Base-by-base conservation (phyloP, 2,113 vertebrate genomes). In the Poecilia latipinna region DNA sequence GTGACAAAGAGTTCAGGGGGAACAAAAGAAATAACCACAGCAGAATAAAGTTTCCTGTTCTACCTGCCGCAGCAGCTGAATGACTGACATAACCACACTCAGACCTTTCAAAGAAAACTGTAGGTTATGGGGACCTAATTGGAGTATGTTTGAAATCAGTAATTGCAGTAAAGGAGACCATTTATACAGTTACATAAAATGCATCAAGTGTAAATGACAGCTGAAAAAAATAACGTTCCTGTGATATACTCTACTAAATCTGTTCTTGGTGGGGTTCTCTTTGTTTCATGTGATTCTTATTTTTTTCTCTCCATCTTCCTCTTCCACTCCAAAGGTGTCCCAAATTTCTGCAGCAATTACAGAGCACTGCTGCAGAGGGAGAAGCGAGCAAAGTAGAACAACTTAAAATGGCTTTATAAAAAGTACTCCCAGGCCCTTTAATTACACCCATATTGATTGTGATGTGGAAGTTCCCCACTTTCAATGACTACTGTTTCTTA, bases 361-460 rank as follows among this genome's bases (percentile, higher is more conserved):
- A 84, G 76, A 75, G 78, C 57, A 24, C 65, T 67, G 65, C 74
- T 3, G 15, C 19, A n/a, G 73, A 86, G 84, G 73, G 84, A 83
- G 88, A 80, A 57, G 62, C 31, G 68, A 87, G 87, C 74, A 78
- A 85, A 90, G 86, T 85, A 86, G 88, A 91, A 86, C 89, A 81
- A 86, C 82, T 85, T 89, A 87, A 90, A 92, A 93, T 92, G 77
- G 86, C 91, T 94, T 90, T 89, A 93, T 94, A 87, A 89, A 93
- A 94, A 91, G 72, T 85, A 82, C 88, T 90, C 78, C 39, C 2
- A 78, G 79, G 84, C 85, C 80, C 89, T 91, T 83, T 93, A 94
- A 94, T 93, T 93, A 93, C 84, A 88, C 78, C 61, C 12, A 66
- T 93, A 93, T 94, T 91, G 93, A 94, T 94, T 91, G 82, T 70